These are phyloP conservation scores for Lagocephalus sceleratus DNA, from an alignment of 2,797 vertebrate genomes.

Conservation along the genomic window DNA sequence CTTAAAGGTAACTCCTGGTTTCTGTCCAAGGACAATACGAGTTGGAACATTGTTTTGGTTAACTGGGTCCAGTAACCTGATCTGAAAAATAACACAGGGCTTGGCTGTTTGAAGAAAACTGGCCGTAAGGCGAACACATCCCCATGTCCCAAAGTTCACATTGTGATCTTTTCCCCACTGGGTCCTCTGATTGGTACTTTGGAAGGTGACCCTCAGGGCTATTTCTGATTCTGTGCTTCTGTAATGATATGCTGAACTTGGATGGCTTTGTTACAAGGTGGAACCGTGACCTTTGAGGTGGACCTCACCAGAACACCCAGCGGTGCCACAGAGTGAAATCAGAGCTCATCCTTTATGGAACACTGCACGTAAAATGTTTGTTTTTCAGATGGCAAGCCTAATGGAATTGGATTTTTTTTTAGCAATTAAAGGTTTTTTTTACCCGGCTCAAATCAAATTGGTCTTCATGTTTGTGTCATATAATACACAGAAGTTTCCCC, in stretches of 20 bases:
- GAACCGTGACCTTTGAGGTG: conserved; percentile 33
- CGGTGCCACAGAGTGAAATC: conserved; percentile 42
- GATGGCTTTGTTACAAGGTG: conserved; percentile 39
- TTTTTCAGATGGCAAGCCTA: too few species aligned
- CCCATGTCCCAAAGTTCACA: conserved; percentile 53
- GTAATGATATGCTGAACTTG: conserved; percentile 64
- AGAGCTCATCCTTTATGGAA: conserved; percentile 28
- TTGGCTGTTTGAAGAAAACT: conserved; percentile 53
- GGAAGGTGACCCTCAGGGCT: conserved; percentile 50
- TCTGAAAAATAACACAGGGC: conserved; percentile 66
- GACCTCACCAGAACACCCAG: conserved; percentile 54
- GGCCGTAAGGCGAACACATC: conserved; percentile 38
- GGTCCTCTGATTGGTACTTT: conserved; percentile 51
- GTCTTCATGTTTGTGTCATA: too few species aligned
- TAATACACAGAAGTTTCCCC: too few species aligned
- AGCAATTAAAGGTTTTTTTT: too few species aligned
- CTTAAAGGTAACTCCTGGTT: conserved; percentile 51
- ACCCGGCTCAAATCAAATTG: too few species aligned
- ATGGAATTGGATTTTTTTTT: too few species aligned
- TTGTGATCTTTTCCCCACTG: conserved; percentile 66
- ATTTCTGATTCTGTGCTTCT: conserved; percentile 65
- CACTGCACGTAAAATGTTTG: conserved; percentile 7
- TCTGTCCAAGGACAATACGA: conserved; percentile 71
- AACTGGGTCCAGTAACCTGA: conserved; percentile 70
- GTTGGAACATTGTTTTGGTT: conserved; percentile 78